phyloP scores from a whole-genome alignment of 2,797 vertebrate species.

The Lophura swinhoii region DNA sequence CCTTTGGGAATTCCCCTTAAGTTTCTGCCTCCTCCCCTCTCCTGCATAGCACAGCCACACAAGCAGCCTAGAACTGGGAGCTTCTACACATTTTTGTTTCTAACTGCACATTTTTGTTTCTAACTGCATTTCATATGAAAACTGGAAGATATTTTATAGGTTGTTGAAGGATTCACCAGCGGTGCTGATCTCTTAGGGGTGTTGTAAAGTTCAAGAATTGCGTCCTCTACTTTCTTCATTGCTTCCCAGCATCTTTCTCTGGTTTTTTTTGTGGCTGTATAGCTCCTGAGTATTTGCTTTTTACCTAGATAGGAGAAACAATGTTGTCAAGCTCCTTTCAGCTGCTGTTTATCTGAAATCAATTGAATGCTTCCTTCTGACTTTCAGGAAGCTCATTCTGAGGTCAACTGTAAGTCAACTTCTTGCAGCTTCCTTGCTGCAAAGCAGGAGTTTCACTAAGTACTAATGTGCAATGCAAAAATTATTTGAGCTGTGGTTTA shows the following conservation, averaged over 20 bases:
- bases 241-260: neutral
- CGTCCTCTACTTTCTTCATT: neutral
- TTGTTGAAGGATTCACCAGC: neutral
- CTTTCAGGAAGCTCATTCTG: constrained; percentile 41
- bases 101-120: neutral
- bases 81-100: neutral
- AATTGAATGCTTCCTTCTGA: constrained; percentile 25
- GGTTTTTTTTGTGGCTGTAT: neutral
- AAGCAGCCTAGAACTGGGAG: neutral
- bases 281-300: neutral
- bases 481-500: constrained; percentile 8
- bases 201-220: neutral
- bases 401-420: neutral
- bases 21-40: accelerated
- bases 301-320: neutral
- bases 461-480: neutral
- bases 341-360: constrained; percentile 33
- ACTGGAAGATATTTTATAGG: neutral
- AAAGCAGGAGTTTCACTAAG: constrained; percentile 2
- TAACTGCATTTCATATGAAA: neutral
- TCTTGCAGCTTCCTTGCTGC: constrained; percentile 9
- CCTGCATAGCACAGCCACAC: accelerated
- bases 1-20: neutral
- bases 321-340: constrained; percentile 7
- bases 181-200: neutral